phyloP scores from a whole-genome alignment of 2,113 vertebrate genomes.

The Parus major region DNA sequence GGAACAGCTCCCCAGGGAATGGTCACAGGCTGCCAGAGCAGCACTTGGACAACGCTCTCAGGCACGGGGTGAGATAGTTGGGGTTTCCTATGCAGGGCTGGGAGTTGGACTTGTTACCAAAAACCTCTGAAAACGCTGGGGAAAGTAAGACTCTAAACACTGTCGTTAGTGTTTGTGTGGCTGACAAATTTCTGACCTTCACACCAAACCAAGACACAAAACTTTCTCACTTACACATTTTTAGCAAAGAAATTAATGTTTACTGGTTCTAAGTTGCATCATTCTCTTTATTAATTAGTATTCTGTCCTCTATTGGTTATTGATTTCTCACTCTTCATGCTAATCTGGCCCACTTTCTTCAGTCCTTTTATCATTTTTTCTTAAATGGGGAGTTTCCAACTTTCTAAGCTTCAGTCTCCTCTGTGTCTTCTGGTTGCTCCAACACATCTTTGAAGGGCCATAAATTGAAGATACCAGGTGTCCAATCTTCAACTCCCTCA shows the following conservation, averaged over 20 bases:
- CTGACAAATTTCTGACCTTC: not conserved
- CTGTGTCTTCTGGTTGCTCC: not conserved
- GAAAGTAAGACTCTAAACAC: not conserved
- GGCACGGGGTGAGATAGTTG: not conserved
- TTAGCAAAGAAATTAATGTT: not conserved
- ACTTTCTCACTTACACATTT: not conserved
- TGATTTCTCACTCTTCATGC: not conserved
- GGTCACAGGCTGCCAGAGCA: not conserved
- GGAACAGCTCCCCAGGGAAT: not conserved
- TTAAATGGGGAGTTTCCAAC: not conserved
- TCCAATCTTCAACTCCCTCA: not conserved
- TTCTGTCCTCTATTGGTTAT: not conserved
- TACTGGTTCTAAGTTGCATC: not conserved
- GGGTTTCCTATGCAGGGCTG: not conserved
- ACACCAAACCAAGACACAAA: not conserved
- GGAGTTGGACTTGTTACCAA: not conserved
- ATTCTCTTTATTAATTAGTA: not conserved
- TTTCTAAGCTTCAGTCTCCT: not conserved
- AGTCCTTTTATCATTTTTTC: not conserved
- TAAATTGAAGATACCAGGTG: not conserved
- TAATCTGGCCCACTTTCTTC: not conserved
- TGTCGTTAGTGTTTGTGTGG: not conserved
- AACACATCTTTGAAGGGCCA: accelerated
- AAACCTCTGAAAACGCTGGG: not conserved
- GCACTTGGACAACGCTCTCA: not conserved